Conservation (phyloP, 1,140 invertebrate genomes). For the Scaptomyza graminum region DNA sequence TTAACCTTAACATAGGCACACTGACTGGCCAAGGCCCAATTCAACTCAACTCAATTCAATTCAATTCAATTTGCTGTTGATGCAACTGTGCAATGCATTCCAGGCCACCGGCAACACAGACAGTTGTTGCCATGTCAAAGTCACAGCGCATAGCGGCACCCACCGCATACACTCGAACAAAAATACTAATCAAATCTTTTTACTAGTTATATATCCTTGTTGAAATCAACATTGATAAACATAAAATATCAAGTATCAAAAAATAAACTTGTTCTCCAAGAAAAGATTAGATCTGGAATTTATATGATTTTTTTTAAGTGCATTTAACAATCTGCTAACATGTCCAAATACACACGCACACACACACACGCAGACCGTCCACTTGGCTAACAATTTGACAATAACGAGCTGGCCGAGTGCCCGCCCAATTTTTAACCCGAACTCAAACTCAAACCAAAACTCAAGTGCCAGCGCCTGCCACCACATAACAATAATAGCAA, state of each 20-base stretch:
- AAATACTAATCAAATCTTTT: background rate
- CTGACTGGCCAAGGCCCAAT: conserved; percentile 4
- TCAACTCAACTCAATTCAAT: conserved; percentile 40
- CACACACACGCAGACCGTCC: background rate
- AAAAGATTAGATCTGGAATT: no score
- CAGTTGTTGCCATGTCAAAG: conserved; percentile 70
- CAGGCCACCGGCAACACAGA: conserved; percentile 50
- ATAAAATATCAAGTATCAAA: no score
- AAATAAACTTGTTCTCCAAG: no score
- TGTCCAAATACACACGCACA: conserved; percentile 34
- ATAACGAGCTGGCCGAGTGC: conserved; percentile 68
- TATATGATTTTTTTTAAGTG: background rate
- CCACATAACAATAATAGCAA: conserved; percentile 39
- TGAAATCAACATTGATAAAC: no score
- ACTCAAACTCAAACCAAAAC: conserved; percentile 47
- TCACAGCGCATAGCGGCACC: conserved; percentile 42
- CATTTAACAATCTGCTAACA: conserved; percentile 54
- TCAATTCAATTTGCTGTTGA: conserved; percentile 11
- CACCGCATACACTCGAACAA: conserved; percentile 39
- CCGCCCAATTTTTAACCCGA: conserved; percentile 73
- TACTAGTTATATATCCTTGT: no score
- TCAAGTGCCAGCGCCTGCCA: conserved; percentile 37
- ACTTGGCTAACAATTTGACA: conserved; percentile 76
- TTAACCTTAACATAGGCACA: conserved; percentile 53
- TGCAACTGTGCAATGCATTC: conserved; percentile 58